These are phyloP conservation scores for Acleris holmiana DNA, from an alignment of 2,888 invertebrate genomes.

Conservation along the genomic window DNA sequence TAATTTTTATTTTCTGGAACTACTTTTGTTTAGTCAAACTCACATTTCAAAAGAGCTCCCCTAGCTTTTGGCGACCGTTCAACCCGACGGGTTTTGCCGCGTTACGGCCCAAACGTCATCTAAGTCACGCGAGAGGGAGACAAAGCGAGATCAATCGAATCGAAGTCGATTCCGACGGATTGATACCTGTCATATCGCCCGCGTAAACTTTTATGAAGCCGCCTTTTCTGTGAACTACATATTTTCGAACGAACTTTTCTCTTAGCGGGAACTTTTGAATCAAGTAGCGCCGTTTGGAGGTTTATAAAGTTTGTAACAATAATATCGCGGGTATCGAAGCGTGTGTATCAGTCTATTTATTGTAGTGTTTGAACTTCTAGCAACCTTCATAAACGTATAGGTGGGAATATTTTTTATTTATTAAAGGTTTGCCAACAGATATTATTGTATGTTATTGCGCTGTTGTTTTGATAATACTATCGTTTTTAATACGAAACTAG, in stretches of 20 bases:
- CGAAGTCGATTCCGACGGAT: constrained; percentile 22
- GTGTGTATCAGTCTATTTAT: neutral
- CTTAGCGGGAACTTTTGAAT: constrained; percentile 24
- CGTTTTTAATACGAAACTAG: no score
- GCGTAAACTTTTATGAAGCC: constrained; percentile 25
- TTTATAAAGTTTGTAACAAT: neutral
- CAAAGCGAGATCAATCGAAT: constrained; percentile 11
- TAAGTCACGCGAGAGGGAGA: constrained; percentile 22
- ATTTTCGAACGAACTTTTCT: constrained; percentile 26
- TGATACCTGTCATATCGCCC: constrained; percentile 34
- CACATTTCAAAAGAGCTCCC: constrained; percentile 10
- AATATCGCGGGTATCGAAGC: neutral
- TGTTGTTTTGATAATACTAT: no score
- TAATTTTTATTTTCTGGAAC: neutral
- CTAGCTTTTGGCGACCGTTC: constrained; percentile 2
- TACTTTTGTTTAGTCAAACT: constrained; percentile 6
- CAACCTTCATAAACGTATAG: neutral
- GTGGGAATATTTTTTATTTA: no score
- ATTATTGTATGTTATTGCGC: no score
- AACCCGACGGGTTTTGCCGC: neutral
- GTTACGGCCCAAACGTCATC: constrained; percentile 4
- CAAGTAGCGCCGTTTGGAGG: neutral
- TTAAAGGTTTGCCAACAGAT: no score
- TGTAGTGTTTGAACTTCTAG: neutral
- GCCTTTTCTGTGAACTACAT: constrained; percentile 27